Percentiles rank a stretch among this genome's conserved stretches.
Evolutionary conservation across 30 jellyfish, hydroid and myxozoan genomes (phyloP).

Genomic region (Pseudorhiza aurosa): DNA sequence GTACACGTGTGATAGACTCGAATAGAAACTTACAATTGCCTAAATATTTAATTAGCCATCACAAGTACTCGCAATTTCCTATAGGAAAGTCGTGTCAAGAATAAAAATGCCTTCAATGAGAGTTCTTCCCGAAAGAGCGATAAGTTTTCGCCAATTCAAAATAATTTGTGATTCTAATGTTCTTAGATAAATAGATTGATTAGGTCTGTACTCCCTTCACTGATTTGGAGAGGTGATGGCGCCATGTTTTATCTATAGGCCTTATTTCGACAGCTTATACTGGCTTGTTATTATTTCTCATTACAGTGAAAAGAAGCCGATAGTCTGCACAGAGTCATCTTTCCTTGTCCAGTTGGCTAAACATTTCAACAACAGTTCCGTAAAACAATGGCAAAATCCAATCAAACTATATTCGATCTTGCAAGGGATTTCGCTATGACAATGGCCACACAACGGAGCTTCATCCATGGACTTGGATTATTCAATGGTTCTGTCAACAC

Average conservation of each 20-base stretch:
- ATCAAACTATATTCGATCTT: constrained; percentile 60
- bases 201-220: constrained; percentile 43
- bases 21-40: constrained; percentile 39
- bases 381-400: constrained; percentile 72
- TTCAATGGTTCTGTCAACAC: constrained; percentile 93
- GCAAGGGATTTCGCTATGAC: constrained; percentile 42
- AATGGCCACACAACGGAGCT: constrained; percentile 80
- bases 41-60: constrained; percentile 52
- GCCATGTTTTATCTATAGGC: constrained; percentile 73
- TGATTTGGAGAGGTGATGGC: constrained; percentile 62
- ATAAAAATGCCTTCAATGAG: constrained; percentile 33
- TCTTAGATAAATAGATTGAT: constrained; percentile 50
- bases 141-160: constrained; percentile 49
- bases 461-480: constrained; percentile 80
- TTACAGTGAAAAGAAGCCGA: constrained; percentile 84
- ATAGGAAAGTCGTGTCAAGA: constrained; percentile 59
- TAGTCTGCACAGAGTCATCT: constrained; percentile 48
- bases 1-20: constrained; percentile 62
- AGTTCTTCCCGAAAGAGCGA: constrained; percentile 61
- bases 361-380: constrained; percentile 74
- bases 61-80: constrained; percentile 56
- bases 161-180: constrained; percentile 57
- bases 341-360: constrained; percentile 70
- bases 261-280: constrained; percentile 77
- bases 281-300: constrained; percentile 74